phyloP scores from a whole-genome alignment of 2,113 vertebrate species.

The Myiopsitta monachus region DNA sequence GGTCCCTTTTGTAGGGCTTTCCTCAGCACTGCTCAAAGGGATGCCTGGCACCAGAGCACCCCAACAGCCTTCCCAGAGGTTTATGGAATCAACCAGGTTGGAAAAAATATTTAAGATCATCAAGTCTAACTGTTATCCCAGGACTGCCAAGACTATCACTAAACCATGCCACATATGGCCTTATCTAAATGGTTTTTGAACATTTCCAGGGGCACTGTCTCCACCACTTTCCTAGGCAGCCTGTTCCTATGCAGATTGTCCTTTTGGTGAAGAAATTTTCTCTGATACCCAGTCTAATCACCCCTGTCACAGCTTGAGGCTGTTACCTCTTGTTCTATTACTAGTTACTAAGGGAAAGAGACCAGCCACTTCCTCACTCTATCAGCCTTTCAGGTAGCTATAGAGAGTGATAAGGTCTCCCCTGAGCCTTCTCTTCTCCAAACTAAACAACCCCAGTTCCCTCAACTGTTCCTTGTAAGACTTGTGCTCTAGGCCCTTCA shows the following conservation, averaged over 20 bases:
- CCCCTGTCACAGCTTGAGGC: neutral
- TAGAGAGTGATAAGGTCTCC: neutral
- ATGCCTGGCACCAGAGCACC: no score
- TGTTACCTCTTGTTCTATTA: neutral
- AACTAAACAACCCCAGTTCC: neutral
- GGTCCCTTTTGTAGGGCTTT: neutral
- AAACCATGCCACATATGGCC: no score
- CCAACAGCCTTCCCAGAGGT: neutral
- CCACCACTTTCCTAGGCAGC: neutral
- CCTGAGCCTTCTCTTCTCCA: neutral
- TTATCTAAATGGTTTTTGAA: neutral
- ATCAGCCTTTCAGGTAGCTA: neutral
- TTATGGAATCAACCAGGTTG: neutral
- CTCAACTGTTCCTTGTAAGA: neutral
- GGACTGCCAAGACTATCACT: no score
- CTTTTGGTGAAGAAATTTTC: neutral
- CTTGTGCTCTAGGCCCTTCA: neutral
- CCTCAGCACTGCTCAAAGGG: neutral
- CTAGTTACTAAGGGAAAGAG: neutral
- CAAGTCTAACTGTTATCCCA: neutral
- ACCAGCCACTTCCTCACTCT: neutral
- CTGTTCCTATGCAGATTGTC: neutral
- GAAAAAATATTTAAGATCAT: neutral
- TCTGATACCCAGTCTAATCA: neutral
- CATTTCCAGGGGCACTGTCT: neutral